These are phyloP conservation scores for Automeris io DNA, from an alignment of 2,888 invertebrate genomes.

Conservation along the genomic window DNA sequence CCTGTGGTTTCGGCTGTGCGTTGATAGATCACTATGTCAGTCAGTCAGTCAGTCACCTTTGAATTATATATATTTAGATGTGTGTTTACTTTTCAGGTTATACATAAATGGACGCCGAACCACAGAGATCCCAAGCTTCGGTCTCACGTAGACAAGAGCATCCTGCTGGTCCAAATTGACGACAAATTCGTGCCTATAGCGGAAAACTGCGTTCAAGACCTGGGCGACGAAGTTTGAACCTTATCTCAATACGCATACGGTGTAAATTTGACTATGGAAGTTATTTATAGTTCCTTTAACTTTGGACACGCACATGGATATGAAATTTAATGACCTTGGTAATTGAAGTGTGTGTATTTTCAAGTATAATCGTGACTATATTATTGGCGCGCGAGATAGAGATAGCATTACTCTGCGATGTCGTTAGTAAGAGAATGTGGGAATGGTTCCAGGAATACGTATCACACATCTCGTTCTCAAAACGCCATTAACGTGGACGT, in stretches of 20 bases:
- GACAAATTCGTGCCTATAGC: constrained; percentile 96
- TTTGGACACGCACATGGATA: background rate
- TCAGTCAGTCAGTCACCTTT: too few species aligned
- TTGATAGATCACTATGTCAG: too few species aligned
- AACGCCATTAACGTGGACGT: too few species aligned
- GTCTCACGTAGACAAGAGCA: constrained; percentile 94
- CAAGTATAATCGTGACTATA: too few species aligned
- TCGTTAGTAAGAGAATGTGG: too few species aligned
- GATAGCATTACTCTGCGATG: too few species aligned
- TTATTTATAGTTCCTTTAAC: background rate
- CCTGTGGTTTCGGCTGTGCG: too few species aligned
- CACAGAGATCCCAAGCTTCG: constrained; percentile 91
- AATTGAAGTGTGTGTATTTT: too few species aligned
- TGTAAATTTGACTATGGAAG: background rate
- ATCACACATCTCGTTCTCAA: too few species aligned
- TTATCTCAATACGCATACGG: constrained; percentile 5
- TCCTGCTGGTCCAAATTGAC: constrained; percentile 93
- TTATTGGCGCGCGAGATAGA: too few species aligned
- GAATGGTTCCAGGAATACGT: too few species aligned
- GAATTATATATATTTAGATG: background rate
- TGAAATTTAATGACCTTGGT: background rate
- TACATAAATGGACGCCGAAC: constrained; percentile 96
- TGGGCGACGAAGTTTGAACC: constrained; percentile 80
- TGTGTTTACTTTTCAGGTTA: constrained; percentile 74
- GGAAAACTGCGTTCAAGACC: constrained; percentile 89